Evolutionary conservation across 2,888 invertebrate species (phyloP), one percentile per base, ranked within the genome.

Genomic region (Andricus curvator): DNA sequence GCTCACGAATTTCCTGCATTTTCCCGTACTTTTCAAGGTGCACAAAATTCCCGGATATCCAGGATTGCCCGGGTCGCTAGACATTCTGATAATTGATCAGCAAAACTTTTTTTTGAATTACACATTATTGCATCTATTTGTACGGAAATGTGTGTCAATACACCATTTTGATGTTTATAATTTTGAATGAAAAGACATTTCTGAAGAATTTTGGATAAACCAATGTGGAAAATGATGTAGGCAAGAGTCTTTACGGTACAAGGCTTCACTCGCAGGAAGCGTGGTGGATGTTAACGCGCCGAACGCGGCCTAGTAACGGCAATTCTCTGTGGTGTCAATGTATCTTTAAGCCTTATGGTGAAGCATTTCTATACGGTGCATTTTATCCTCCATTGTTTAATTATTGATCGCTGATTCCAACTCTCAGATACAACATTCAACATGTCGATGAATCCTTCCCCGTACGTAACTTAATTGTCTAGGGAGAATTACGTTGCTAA

Each of bases 291-390:
- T 74, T 82, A 83, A 84, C 83, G 79, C 82, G 66, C 76, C 76
- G 81, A 86, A 85, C 86, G 82, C 86, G 86, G 84, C 88, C 89
- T 86, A 88, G 86, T 89, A 89, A 89, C 89, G 89, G 89, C 88
- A 88, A 84, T 83, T 84, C 83, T 80, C 79, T 62, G 76, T 70
- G 76, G 80, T 83, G 81, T 82, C 84, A 82, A 84, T 82, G 82
- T 83, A 83, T 83, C 84, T 83, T 84, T 81, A 78, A 77, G 80
- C 79, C 78, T 64, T 74, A 74, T 74, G 51, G 74, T 74, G 56
- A 74, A 74, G 51, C 74, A 74, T 74, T 56, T 9, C 74, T 33
- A 70, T 29, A 56, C 51, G 33, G 33, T 29, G 74, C 33, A 74
- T 74, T 51, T 56, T 33, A 33, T 51, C 51, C 33, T n/a, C n/a